Base-by-base conservation (phyloP, 2,797 vertebrate species). In the Oophaga sylvatica region DNA sequence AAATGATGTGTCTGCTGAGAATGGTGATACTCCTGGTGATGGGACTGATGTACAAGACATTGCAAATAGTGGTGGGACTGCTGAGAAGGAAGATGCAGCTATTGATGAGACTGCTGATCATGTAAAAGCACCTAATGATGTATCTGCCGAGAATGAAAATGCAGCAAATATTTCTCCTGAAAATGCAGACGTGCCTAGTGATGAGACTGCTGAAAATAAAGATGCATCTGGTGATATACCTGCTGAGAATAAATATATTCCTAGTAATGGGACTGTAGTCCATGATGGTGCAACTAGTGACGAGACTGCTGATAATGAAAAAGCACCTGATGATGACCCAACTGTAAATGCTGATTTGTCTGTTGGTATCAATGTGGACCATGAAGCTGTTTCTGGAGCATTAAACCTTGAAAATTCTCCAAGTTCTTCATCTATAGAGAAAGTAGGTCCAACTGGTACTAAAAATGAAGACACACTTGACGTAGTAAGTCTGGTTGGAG, bases 11-110 rank as follows among this genome's bases (percentile, higher is more conserved):
- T 67, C 7, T 77, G n/a, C 8, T 65, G 60, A 83, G 57, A 83
- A 76, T 59, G 56, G 53, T 59, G 67, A 29, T n/a, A 76, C 17
- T 29, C 53, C 35, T 53, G 78, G 48, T 76, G 86, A 87, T 4
- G n/a, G 0, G 17, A 15, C 0, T 8, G 59, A 35, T 15, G 1
- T 2, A 57, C 86, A 15, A 0, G 60, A 73, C 53, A 73, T 88
- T 0, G 41, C 80, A 56, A 0, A 0, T 29, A 1, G 0, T 1
- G 41, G 86, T 20, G 29, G 5, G 1, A 22, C 12, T 63, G 35
- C 11, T 1, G 67, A 83, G 48, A 10, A 63, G 20, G 65, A 60
- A 56, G 35, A 63, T 9, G n/a, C 16, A 2, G 84, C 45, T 68
- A 7, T 13, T 41, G 76, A 17, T 22, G 53, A 8, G n/a, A 71